These are phyloP conservation scores for Labeo calbasu DNA, from an alignment of 2,797 vertebrate species.

Conservation along the genomic window DNA sequence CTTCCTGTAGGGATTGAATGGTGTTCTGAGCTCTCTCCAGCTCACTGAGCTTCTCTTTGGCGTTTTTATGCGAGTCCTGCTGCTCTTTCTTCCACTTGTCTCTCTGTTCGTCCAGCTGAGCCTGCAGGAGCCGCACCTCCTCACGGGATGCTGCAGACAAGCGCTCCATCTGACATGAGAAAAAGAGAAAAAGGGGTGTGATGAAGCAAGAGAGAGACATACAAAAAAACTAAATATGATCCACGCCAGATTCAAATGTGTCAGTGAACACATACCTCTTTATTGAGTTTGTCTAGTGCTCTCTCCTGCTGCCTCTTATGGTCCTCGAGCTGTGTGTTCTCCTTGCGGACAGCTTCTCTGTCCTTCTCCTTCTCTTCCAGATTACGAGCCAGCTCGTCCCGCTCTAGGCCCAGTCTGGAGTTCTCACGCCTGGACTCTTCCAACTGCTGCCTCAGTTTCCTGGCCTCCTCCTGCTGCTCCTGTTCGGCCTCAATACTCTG, in stretches of 20 bases:
- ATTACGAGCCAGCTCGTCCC: slow-evolving; percentile 72
- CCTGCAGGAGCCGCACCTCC: slow-evolving; percentile 76
- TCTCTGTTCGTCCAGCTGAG: slow-evolving; percentile 90
- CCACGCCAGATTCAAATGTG: neutral
- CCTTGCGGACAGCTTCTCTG: slow-evolving; percentile 80
- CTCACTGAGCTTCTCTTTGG: slow-evolving; percentile 83
- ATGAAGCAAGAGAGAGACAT: neutral
- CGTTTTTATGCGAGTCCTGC: slow-evolving; percentile 85
- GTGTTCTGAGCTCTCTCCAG: slow-evolving; percentile 80
- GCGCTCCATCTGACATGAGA: slow-evolving; percentile 72
- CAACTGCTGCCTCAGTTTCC: slow-evolving; percentile 80
- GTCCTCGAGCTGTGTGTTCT: slow-evolving; percentile 84
- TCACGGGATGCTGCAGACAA: slow-evolving; percentile 74
- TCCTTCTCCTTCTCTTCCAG: slow-evolving; percentile 83
- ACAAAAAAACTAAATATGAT: neutral
- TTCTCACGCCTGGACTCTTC: slow-evolving; percentile 84
- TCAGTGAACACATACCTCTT: slow-evolving; percentile 75
- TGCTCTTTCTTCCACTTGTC: slow-evolving; percentile 88
- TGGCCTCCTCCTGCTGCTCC: slow-evolving; percentile 79
- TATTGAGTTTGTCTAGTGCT: slow-evolving; percentile 85
- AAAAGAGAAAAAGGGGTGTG: slow-evolving; percentile 45
- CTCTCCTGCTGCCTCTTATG: slow-evolving; percentile 82
- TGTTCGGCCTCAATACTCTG: slow-evolving; percentile 84
- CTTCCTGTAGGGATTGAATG: slow-evolving; percentile 85
- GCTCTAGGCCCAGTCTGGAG: slow-evolving; percentile 80